Evolutionary conservation across 2,888 invertebrate species (phyloP), one percentile per base, ranked within the genome.

Genomic region (Chrysodeixis includens): DNA sequence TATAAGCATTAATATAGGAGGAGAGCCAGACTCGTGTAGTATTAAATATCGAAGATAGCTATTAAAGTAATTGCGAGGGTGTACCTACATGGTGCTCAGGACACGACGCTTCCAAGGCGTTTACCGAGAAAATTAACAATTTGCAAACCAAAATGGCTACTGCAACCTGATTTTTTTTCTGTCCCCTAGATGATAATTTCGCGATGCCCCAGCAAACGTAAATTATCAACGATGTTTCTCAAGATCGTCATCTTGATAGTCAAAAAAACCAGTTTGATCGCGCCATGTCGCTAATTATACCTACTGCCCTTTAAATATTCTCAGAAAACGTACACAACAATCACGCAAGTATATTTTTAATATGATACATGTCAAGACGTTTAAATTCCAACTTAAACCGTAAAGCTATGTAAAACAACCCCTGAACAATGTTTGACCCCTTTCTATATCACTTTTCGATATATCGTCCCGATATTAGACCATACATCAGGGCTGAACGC

Each of bases 401-500:
- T 56, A 61, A 65, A 68, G 56, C 16, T 16, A 66, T 69, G 53
- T 66, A 54, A 66, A 78, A 71, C 57, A 56, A 60, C 53, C 61
- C 67, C 83, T 84, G 78, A 76, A 85, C 83, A 86, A 86, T 88
- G 83, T 87, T 82, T 82, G 85, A 86, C 88, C 88, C 86, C 88
- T 87, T 91, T 88, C 82, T 76, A 87, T 84, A 87, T 88, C 85
- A 87, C 83, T 88, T 85, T 86, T 83, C 85, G 83, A 87, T 91
- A 87, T 91, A 92, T 90, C 88, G 90, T 87, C 83, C 83, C 88
- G 87, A 91, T 93, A 94, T 92, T 92, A 90, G 83, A 75, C 87
- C 87, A 88, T 93, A 91, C 83, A 92, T 94, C 93, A 94, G 90
- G 90, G 88, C 86, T 86, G 88, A 89, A 88, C 79, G 92, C 91